Conservation (phyloP, 2,113 vertebrate genomes). For the Gobio gobio region DNA sequence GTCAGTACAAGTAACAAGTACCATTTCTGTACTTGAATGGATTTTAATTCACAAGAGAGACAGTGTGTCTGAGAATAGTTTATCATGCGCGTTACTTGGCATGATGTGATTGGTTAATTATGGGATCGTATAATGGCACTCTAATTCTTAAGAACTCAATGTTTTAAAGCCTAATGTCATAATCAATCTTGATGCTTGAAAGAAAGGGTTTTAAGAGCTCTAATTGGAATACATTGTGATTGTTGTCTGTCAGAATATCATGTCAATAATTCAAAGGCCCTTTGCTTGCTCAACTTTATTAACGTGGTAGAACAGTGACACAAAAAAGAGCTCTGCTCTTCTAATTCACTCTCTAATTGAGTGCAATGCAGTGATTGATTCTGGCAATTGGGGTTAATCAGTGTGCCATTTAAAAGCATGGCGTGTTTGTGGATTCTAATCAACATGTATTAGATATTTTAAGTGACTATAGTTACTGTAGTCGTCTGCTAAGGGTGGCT, state of each 20-base stretch:
- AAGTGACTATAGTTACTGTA: conserved; percentile 11
- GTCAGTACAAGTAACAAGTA: neutral
- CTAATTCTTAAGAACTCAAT: conserved; percentile 52
- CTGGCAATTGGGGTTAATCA: conserved; percentile 51
- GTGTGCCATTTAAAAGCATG: conserved; percentile 51
- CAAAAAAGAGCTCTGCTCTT: conserved; percentile 52
- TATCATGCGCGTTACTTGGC: conserved; percentile 14
- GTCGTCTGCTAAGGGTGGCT: neutral
- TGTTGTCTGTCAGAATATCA: conserved; percentile 53
- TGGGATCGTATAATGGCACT: conserved; percentile 52
- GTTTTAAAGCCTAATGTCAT: conserved; percentile 49
- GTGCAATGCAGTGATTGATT: conserved; percentile 32
- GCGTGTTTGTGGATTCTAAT: conserved; percentile 34
- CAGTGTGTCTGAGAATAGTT: conserved; percentile 37
- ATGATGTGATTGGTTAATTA: conserved; percentile 59
- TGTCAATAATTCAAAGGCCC: conserved; percentile 60
- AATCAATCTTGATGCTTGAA: conserved; percentile 63
- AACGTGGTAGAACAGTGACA: conserved; percentile 59
- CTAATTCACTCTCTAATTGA: conserved; percentile 60
- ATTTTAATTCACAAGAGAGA: conserved; percentile 24
- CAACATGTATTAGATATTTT: conserved; percentile 36
- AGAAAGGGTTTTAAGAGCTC: conserved; percentile 55
- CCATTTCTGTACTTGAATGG: neutral
- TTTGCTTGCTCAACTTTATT: conserved; percentile 59
- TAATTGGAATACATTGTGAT: conserved; percentile 63